phyloP scores from a whole-genome alignment of 2,888 invertebrate genomes.

The Coleophora flavipennella region DNA sequence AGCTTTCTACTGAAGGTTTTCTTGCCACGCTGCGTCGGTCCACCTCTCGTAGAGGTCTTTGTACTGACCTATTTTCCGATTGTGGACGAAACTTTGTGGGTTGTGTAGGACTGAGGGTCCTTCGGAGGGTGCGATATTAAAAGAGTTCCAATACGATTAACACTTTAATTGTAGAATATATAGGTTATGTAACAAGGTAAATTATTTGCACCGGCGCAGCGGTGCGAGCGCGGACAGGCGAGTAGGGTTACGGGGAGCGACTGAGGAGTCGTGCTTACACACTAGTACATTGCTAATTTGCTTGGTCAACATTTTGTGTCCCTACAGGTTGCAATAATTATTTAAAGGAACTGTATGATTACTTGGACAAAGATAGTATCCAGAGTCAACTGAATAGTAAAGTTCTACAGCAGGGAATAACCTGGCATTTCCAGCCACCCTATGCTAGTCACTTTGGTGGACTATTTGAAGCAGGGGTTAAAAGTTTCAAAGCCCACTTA shows the following conservation, averaged over 20 bases:
- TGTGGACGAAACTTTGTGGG: neutral
- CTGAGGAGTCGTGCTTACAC: too few species aligned
- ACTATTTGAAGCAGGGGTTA: constrained; percentile 3
- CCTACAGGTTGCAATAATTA: neutral
- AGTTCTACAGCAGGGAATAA: neutral
- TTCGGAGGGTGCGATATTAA: too few species aligned
- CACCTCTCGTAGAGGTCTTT: neutral
- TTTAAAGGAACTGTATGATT: neutral
- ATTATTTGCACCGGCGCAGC: too few species aligned
- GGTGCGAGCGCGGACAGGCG: too few species aligned
- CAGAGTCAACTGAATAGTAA: neutral
- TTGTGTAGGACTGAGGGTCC: too few species aligned
- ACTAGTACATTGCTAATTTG: too few species aligned
- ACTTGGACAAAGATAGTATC: neutral
- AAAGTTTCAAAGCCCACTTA: constrained; percentile 1
- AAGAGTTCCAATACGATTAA: too few species aligned
- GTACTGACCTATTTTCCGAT: neutral
- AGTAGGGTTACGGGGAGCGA: too few species aligned
- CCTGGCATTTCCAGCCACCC: neutral
- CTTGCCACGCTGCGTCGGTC: neutral
- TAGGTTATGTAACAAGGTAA: too few species aligned
- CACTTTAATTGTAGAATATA: too few species aligned
- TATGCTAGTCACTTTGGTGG: constrained; percentile 4
- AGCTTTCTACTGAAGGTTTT: neutral
- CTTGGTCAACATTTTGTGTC: too few species aligned